phyloP scores from a whole-genome alignment of 2,797 vertebrate species.

The Natrix natrix region DNA sequence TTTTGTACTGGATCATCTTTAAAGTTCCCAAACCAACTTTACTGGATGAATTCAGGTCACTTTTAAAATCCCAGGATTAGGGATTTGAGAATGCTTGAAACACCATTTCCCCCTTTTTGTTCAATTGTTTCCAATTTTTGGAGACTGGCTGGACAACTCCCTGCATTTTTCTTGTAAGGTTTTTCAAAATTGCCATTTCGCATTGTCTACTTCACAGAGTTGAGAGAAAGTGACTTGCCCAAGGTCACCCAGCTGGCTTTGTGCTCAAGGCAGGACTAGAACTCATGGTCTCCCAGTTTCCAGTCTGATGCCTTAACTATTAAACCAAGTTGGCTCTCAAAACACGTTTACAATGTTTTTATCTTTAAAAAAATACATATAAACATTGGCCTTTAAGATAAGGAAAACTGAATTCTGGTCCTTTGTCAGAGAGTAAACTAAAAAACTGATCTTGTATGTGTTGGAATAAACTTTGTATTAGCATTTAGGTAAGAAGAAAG shows the following conservation, averaged over 20 bases:
- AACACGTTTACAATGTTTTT: neutral
- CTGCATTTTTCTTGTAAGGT: neutral
- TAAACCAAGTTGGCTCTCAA: neutral
- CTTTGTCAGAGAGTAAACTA: neutral
- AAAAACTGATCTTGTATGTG: neutral
- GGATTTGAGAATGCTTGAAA: neutral
- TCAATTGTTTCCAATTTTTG: neutral
- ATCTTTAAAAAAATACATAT: neutral
- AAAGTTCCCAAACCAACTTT: too few species aligned
- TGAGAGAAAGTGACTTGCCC: neutral
- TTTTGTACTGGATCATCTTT: neutral
- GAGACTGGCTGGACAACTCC: neutral
- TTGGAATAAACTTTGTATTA: neutral
- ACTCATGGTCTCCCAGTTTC: neutral
- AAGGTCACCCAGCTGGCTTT: neutral
- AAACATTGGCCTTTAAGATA: neutral
- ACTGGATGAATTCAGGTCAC: too few species aligned
- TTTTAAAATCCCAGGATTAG: neutral
- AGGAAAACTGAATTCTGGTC: neutral
- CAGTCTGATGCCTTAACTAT: neutral
- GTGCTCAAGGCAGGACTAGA: neutral
- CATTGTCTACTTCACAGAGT: neutral
- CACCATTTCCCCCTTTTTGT: neutral
- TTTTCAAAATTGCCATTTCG: neutral
- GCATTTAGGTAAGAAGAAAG: neutral